Evolutionary conservation across 2,797 vertebrate species (phyloP).

Genomic region (Sternotherus odoratus): DNA sequence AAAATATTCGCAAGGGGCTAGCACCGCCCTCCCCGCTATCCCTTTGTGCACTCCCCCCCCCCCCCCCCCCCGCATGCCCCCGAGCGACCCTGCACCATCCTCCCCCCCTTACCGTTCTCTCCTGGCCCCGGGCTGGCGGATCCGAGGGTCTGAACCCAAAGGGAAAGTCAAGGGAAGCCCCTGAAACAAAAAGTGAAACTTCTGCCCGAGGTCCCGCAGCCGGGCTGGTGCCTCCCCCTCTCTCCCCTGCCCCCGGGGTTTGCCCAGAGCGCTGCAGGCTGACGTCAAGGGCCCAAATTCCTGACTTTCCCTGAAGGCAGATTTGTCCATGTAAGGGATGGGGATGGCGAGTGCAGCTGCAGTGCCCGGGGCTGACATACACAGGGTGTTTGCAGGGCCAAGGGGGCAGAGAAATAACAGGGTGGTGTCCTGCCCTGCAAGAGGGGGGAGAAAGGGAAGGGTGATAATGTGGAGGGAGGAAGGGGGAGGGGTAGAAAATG

Average conservation of each 20-base stretch:
- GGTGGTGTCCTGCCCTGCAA: neutral
- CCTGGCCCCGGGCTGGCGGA: neutral
- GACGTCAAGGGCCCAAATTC: constrained; percentile 83
- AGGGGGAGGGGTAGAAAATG: neutral
- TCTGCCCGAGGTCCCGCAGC: constrained; percentile 54
- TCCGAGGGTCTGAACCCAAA: no score
- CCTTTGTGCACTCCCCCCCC: no score
- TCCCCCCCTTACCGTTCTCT: neutral
- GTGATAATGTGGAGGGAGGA: neutral
- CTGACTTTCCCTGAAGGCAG: constrained; percentile 78
- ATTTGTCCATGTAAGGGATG: constrained; percentile 84
- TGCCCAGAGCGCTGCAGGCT: constrained; percentile 74
- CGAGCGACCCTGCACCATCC: neutral
- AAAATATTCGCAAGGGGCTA: no score
- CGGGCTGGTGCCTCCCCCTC: constrained; percentile 62
- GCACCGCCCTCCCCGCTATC: no score
- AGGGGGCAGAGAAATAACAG: neutral
- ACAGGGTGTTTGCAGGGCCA: neutral
- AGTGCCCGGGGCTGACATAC: neutral
- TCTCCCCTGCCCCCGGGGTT: constrained; percentile 49
- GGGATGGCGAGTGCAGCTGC: constrained; percentile 31
- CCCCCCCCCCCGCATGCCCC: no score
- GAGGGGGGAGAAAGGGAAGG: neutral
- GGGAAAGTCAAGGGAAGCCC: constrained; percentile 45
- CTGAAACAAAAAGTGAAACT: constrained; percentile 78